Evolutionary conservation across 2,113 vertebrate genomes (phyloP), one percentile per base, ranked within the genome.

Genomic region (Holacanthus passer): DNA sequence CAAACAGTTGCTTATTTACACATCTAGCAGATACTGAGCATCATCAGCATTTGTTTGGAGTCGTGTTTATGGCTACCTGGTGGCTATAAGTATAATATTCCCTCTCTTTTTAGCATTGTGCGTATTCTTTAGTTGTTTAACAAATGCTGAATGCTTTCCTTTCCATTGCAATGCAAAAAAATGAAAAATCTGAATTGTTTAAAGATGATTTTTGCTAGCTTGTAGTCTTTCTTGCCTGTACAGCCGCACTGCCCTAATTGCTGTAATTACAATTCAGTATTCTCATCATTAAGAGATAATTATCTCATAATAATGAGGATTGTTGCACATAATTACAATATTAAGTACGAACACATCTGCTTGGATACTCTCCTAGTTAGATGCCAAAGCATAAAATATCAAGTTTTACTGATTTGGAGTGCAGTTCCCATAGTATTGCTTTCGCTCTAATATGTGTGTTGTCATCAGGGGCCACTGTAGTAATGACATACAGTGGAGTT

Each of bases 401-500:
- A 62, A 48, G 8, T 65, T 70, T 68, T 60, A 67, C 35, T 62
- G 41, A 68, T 35, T 41, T 53, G 24, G 32, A 68, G 31, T 16
- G 2, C 22, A 43, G 20, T 27, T 41, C 47, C 22, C 32, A 50
- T 50, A 43, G 12, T n/a, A 60, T n/a, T 24, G 22, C 37, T 24
- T 59, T 63, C 24, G 16, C 27, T 70, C 62, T 41, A 4, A 47
- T 12, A 1, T 68, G 20, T 31, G 52, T 65, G 16, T 69, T 50
- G 48, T 55, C 43, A 8, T 78, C 19, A n/a, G 35, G 24, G 5
- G 27, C 37, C 16, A 35, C 27, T n/a, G 11, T 17, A n/a, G 9
- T 55, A 77, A 63, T 47, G 52, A 69, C 20, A 70, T 13, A 39
- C 41, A 37, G 35, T n/a, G n/a, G n/a, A n/a, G n/a, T n/a, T n/a